Conservation (phyloP, 2,888 invertebrate species). For the Acheta domesticus region DNA sequence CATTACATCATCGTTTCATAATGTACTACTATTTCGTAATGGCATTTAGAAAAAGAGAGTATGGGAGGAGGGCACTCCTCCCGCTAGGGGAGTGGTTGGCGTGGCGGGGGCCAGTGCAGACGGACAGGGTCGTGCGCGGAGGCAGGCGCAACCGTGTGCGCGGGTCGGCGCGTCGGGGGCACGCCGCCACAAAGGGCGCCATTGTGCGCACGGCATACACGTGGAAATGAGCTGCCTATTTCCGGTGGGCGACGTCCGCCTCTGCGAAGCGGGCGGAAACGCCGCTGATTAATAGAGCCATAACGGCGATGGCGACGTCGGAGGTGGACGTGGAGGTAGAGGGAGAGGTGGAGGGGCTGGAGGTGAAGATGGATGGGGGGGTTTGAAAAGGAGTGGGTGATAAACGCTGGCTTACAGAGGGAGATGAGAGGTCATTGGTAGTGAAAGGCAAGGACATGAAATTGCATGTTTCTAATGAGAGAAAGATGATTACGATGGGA, state of each 20-base stretch:
- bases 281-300: neutral
- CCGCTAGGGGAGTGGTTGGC: no score
- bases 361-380: neutral
- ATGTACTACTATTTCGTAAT: no score
- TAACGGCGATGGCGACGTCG: neutral
- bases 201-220: neutral
- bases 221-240: conserved; percentile 18
- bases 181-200: neutral
- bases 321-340: neutral
- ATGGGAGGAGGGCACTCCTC: no score
- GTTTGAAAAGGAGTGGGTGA: neutral
- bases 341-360: neutral
- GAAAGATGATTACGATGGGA: no score
- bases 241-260: neutral
- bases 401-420: neutral
- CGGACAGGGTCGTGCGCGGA: neutral
- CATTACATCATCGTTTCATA: no score
- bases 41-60: no score
- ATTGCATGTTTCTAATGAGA: no score
- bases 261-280: neutral
- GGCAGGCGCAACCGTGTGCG: neutral
- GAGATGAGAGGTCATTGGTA: no score
- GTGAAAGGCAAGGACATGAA: no score
- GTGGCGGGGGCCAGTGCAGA: neutral
- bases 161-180: neutral